These are phyloP conservation scores for Scolopax rusticola DNA, from an alignment of 2,797 vertebrate species.

Conservation along the genomic window DNA sequence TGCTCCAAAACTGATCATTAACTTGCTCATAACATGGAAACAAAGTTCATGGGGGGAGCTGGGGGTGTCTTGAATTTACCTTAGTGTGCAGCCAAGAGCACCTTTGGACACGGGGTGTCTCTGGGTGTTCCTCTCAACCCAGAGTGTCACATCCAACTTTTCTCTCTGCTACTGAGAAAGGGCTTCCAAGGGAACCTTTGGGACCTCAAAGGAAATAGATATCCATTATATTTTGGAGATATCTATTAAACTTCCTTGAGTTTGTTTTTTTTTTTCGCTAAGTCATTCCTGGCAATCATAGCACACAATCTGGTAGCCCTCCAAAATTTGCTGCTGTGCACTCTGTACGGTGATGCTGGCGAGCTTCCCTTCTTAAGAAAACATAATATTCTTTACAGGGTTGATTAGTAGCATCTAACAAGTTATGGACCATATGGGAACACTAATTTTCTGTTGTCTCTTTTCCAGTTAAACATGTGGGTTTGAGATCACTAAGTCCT, in stretches of 20 bases:
- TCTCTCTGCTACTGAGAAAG: background rate
- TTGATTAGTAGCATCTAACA: background rate
- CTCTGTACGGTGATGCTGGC: background rate
- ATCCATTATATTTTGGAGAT: background rate
- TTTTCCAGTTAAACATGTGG: background rate
- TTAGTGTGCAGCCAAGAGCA: background rate
- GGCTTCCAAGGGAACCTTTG: background rate
- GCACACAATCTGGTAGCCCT: background rate
- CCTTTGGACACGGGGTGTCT: background rate
- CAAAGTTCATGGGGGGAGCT: background rate
- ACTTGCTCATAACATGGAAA: background rate
- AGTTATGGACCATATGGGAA: background rate
- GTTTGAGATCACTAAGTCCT: background rate
- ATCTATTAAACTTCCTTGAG: background rate
- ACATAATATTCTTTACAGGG: background rate
- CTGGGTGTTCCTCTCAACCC: background rate
- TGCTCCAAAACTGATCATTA: background rate
- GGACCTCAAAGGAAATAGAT: background rate
- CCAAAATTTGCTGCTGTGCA: background rate
- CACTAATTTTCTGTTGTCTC: background rate
- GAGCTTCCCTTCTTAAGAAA: background rate
- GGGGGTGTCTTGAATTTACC: background rate
- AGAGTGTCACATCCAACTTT: background rate
- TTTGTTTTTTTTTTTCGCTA: background rate
- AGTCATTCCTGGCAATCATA: background rate